These are phyloP conservation scores for Anolis apletophallus DNA, from an alignment of 2,797 vertebrate genomes.

Conservation along the genomic window DNA sequence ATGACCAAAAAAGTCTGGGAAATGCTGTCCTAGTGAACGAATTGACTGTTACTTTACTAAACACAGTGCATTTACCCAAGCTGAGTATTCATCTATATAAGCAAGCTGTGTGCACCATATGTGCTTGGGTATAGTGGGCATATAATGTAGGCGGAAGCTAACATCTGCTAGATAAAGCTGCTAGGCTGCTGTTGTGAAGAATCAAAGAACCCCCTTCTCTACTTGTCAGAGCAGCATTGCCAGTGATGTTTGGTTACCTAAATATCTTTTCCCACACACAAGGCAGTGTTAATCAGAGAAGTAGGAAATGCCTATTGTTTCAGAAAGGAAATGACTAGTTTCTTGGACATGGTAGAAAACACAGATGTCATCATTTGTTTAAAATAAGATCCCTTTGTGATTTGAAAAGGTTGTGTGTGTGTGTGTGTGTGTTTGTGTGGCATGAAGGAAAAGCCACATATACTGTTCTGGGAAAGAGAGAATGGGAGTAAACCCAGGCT, in stretches of 20 bases:
- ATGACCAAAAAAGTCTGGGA: too few relatives aligned
- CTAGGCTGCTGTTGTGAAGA: not conserved
- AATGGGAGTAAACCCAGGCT: not conserved
- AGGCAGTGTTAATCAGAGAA: slow-evolving; percentile 49
- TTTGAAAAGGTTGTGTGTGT: slow-evolving; percentile 24
- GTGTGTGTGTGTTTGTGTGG: too few relatives aligned
- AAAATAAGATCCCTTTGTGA: slow-evolving; percentile 28
- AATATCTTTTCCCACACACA: not conserved
- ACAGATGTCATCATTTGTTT: slow-evolving; percentile 45
- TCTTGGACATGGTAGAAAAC: slow-evolving; percentile 66
- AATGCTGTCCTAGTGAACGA: not conserved
- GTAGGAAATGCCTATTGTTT: slow-evolving; percentile 72
- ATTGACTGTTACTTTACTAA: too few relatives aligned
- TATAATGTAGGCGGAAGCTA: not conserved
- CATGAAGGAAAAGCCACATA: slow-evolving; percentile 60
- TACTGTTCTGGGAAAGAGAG: slow-evolving; percentile 10
- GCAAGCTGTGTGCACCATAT: not conserved
- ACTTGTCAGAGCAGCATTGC: too few relatives aligned
- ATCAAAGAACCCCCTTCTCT: too few relatives aligned
- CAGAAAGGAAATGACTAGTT: slow-evolving; percentile 70
- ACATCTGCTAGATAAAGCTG: not conserved
- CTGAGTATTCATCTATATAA: not conserved
- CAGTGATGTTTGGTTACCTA: not conserved
- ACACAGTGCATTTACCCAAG: too few relatives aligned
- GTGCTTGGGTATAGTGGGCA: not conserved